Base-by-base conservation (phyloP, 2,113 vertebrate genomes). In the Sceloporus tristichus region DNA sequence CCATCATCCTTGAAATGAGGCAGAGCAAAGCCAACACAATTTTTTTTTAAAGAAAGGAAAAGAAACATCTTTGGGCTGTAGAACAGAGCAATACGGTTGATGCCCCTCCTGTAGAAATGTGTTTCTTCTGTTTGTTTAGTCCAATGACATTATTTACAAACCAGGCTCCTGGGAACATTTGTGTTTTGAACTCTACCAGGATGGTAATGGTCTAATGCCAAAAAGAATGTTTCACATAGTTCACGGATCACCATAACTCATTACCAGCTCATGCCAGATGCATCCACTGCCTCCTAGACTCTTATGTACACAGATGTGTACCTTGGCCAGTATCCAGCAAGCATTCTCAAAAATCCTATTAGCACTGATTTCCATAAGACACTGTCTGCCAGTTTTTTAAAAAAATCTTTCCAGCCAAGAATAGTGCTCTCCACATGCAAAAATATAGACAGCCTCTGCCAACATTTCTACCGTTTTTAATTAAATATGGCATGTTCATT, bases 321-420 rank as follows among this genome's bases (percentile, higher is more conserved):
- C 3, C 1, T 79, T 87, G 88, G 78, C 80, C 71, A 34, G 4
- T 25, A 76, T 81, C 70, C 70, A 76, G 25, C 27, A 74, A 85
- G 48, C 77, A 85, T 68, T 42, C 1, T 66, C 48, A 83, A 4
- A 56, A 82, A 59, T 85, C 82, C 80, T 0, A 0, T 54, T 91
- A 85, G n/a, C 42, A 48, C 16, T 66, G 34, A 88, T 2, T 84
- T 19, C 62, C 88, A 87, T 48, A 86, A 85, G 68, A 56, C 90
- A 84, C 48, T 53, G 53, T 73, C 65, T 89, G 86, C 83, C 87
- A 90, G 14, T 80, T 84, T 80, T 84, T 62, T 76, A 87, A 40
- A 85, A 76, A 76, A 53, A 23, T 73, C 38, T 40, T 90, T 70
- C n/a, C n/a, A 90, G 13, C 53, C 90, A 93, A 91, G 80, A 91